Evolutionary conservation across 2,113 vertebrate genomes (phyloP), one percentile per base, ranked within the genome.

Genomic region (Pterophyllum scalare): DNA sequence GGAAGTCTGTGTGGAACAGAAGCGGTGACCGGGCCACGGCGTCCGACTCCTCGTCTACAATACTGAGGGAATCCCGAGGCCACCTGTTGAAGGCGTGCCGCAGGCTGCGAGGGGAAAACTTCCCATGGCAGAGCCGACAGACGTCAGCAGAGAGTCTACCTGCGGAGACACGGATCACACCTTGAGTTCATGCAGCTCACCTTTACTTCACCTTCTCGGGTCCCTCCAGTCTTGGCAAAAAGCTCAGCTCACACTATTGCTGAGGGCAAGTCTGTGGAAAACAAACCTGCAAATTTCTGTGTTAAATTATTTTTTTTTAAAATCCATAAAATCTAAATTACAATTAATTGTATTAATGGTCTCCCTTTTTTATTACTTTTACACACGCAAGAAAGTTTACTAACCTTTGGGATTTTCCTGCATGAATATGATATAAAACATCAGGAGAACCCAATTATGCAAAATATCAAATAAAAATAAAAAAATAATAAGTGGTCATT

Each of bases 61-160:
- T 88, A 58, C 92, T 91, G 2, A 92, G 92, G 17, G 93, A 81
- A 19, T 94, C 92, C 20, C 81, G 93, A 0, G 96, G 96, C 46
- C 94, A 91, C 86, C 94, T 95, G 60, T 95, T 93, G 1, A 98
- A 98, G 17, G 97, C 97, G n/a, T 96, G 95, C 1, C 97, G 96
- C 61, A 99, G 94, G 82, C 97, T 97, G 89, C 97, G 93, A 0
- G 96, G 95, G 2, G 98, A 98, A 84, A 99, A 99, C 93, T 96
- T 97, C 1, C 98, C 98, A 0, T 99, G 98, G 94, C 98, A 99
- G 31, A 99, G 97, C 10, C 98, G 97, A 62, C 98, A 99, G 79
- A 97, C 89, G 0, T 96, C 97, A 0, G 96, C 95, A 82, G 95
- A 95, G 19, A 96, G 70, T 64, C 96, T 83, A 38, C 95, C 97